Base-by-base conservation (phyloP, 2,113 vertebrate species). In the Crocuta crocuta region DNA sequence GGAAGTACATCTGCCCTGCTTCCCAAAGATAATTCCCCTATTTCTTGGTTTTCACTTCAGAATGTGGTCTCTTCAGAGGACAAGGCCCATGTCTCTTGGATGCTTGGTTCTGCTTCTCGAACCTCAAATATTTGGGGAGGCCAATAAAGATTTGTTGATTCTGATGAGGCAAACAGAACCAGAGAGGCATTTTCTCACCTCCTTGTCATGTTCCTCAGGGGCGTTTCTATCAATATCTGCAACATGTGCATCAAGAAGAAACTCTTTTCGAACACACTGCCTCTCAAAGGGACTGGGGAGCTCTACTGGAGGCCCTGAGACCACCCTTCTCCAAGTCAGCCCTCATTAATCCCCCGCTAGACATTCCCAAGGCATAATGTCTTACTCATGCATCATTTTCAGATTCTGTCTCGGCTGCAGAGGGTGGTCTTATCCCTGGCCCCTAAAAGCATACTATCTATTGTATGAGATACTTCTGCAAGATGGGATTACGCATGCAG, bases 121-220 rank as follows among this genome's bases (percentile, higher is more conserved):
- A n/a, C 48, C 61, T 66, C 15, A 88, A 96, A 63, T 28, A 48
- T 66, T 85, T 91, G 21, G 4, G 74, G 84, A 91, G 68, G 33
- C 55, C 71, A 39, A 33, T 95, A 81, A 87, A 76, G 95, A 96
- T 93, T 79, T 71, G 96, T 83, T 10, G 91, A 92, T 89, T 79
- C 92, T 74, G 88, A 86, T 79, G 90, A 96, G 78, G 45, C 0
- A 0, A 63, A 70, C 2, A 39, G 88, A 91, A 43, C 26, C 65
- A 82, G 33, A 48, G 73, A 63, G 21, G 39, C 1, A 0, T 12
- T 48, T 45, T 55, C 7, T 81, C 24, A 6, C 19, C 17, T 80
- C 35, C 61, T 86, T 53, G 80, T 17, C 76, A 21, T n/a, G 6
- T 53, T 68, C 39, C 73, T 78, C 50, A 10, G 45, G 33, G n/a